Conservation (phyloP, 2,797 vertebrate genomes). For the Cyclura pinguis region DNA sequence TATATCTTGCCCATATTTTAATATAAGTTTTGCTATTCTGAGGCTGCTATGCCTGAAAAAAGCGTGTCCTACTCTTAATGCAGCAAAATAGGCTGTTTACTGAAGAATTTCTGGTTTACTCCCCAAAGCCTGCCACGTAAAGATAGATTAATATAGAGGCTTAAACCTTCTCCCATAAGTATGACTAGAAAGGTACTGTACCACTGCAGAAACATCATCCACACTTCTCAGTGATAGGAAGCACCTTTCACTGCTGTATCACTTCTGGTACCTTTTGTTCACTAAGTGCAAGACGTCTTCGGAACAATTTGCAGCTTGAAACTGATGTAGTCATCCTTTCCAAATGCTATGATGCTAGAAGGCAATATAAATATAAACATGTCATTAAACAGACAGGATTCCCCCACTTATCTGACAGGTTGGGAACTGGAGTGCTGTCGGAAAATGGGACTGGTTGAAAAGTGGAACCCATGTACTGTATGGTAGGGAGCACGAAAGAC, state of each 20-base stretch:
- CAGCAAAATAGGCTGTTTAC: constrained; percentile 5
- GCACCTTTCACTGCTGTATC: background rate
- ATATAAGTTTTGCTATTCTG: background rate
- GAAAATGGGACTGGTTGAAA: too few relatives aligned
- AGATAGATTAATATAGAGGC: background rate
- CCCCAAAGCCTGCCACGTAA: background rate
- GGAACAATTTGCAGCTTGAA: background rate
- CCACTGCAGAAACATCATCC: background rate
- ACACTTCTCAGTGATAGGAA: background rate
- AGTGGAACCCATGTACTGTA: too few relatives aligned
- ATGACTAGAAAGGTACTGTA: background rate
- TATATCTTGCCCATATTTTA: background rate
- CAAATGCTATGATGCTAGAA: background rate
- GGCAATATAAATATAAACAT: too few relatives aligned
- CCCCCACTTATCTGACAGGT: too few relatives aligned
- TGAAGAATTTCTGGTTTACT: background rate
- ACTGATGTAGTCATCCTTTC: background rate
- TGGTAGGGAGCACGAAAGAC: too few relatives aligned
- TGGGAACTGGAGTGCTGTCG: too few relatives aligned
- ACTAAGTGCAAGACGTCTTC: background rate
- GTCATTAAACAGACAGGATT: too few relatives aligned
- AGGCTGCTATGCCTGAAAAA: background rate
- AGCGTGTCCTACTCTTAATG: constrained; percentile 18
- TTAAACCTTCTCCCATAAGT: background rate
- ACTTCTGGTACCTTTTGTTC: too few relatives aligned